Percentiles rank a stretch among this genome's conserved stretches.
These are phyloP conservation scores for Mesoclemmys tuberculata DNA, from an alignment of 2,113 vertebrate species.

Conservation along the genomic window DNA sequence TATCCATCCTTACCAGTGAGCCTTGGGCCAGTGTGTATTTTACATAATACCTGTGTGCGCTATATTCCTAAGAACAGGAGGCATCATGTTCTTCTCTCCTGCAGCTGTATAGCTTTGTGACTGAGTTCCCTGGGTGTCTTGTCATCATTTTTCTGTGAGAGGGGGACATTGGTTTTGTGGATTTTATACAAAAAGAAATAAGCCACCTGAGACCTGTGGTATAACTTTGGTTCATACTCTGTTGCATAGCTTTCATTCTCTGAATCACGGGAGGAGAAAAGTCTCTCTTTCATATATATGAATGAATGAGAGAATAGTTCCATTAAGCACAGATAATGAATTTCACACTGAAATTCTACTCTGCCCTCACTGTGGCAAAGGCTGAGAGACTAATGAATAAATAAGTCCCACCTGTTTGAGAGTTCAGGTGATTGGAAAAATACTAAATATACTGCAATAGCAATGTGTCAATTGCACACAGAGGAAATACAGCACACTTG, in stretches of 20 bases:
- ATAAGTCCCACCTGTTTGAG: neutral
- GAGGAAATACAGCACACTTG: neutral
- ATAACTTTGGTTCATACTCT: neutral
- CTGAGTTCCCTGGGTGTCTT: constrained; percentile 9
- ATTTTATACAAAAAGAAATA: constrained; percentile 9
- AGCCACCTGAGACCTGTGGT: neutral
- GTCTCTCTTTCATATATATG: neutral
- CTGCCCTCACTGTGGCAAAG: neutral
- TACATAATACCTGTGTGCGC: neutral
- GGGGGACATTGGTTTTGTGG: neutral
- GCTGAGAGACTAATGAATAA: neutral
- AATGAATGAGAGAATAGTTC: neutral
- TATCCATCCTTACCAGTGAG: neutral
- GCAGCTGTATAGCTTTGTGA: constrained; percentile 38
- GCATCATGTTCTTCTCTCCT: neutral
- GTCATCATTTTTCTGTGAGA: constrained; percentile 25
- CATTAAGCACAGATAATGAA: neutral
- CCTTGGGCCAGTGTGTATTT: neutral
- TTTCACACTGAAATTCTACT: neutral
- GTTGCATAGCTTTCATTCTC: neutral
- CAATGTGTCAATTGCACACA: neutral
- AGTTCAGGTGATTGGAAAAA: neutral
- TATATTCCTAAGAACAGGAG: neutral
- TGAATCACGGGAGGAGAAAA: neutral
- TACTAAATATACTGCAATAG: too few species aligned